Percentiles rank a stretch among this genome's conserved stretches.
Evolutionary conservation across 2,113 vertebrate genomes (phyloP).

Genomic region (Glaucidium brasilianum): DNA sequence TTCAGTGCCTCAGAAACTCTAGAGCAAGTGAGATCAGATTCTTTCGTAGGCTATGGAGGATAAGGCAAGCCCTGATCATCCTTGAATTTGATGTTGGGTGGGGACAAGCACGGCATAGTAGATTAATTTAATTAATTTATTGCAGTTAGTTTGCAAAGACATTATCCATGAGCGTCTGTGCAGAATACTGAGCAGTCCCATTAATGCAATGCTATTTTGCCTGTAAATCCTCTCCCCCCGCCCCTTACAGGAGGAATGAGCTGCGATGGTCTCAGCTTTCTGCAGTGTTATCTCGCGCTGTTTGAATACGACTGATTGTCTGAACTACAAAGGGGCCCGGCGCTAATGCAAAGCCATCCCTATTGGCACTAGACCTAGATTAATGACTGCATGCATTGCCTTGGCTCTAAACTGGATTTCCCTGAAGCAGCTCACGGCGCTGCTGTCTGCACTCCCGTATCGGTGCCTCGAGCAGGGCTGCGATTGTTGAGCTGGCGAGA

Average conservation of each 20-base stretch:
- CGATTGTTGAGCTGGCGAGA: not conserved
- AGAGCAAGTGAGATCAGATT: conserved; percentile 54
- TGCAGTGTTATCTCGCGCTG: conserved; percentile 48
- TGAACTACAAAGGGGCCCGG: conserved; percentile 62
- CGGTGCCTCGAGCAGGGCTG: not conserved
- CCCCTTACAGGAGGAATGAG: conserved; percentile 46
- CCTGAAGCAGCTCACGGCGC: conserved; percentile 7
- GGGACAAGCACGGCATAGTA: conserved; percentile 52
- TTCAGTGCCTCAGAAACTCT: conserved; percentile 69
- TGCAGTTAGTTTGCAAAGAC: conserved; percentile 64
- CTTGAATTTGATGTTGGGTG: conserved; percentile 48
- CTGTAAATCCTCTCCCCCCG: conserved; percentile 62
- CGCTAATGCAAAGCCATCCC: conserved; percentile 62
- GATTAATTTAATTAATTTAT: conserved; percentile 74
- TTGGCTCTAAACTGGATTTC: conserved; percentile 60
- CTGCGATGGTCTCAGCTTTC: conserved; percentile 46
- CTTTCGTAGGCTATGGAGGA: conserved; percentile 44
- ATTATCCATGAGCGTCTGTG: conserved; percentile 45
- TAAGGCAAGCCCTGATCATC: conserved; percentile 52
- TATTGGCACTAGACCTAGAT: conserved; percentile 60
- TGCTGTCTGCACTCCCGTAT: not conserved
- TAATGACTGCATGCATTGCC: conserved; percentile 53
- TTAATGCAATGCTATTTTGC: conserved; percentile 70
- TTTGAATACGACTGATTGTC: conserved; percentile 60
- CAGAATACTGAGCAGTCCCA: conserved; percentile 71